phyloP scores from a whole-genome alignment of 2,113 vertebrate species.

The Oncorhynchus nerka region DNA sequence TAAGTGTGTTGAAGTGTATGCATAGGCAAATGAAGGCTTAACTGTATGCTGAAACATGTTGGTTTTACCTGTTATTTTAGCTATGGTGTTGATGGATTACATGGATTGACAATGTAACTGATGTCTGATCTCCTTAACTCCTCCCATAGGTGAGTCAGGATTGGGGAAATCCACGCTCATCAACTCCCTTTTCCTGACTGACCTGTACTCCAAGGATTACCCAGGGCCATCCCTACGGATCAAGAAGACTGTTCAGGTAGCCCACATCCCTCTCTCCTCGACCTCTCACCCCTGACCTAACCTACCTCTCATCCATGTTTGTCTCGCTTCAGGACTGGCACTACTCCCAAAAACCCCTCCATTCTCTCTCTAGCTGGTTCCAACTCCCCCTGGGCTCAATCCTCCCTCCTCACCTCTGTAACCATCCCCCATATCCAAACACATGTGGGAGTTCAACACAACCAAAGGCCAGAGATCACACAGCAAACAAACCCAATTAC shows the following conservation, averaged over 20 bases:
- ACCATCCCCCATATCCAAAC: background rate
- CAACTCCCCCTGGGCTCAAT: background rate
- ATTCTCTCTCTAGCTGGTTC: background rate
- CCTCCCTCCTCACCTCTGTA: background rate
- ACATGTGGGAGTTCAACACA: background rate
- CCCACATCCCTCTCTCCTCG: background rate
- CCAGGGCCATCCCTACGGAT: slow-evolving; percentile 76
- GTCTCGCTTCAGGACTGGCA: background rate
- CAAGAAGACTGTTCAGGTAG: slow-evolving; percentile 80
- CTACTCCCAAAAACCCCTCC: background rate
- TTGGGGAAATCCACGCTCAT: slow-evolving; percentile 80
- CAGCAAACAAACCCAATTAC: slow-evolving; percentile 5
- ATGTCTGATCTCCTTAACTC: background rate
- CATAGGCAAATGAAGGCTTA: no score
- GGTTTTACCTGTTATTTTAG: no score
- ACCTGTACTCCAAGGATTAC: slow-evolving; percentile 78
- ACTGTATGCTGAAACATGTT: no score
- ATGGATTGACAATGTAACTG: background rate
- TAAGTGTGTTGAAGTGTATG: background rate
- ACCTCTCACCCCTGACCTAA: background rate
- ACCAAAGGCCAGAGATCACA: background rate
- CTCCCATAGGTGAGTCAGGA: slow-evolving; percentile 72
- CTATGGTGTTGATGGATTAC: no score
- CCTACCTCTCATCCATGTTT: background rate
- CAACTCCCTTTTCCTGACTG: slow-evolving; percentile 79